These are phyloP conservation scores for Phortica okadai DNA, from an alignment of 2,888 invertebrate species.

Conservation along the genomic window DNA sequence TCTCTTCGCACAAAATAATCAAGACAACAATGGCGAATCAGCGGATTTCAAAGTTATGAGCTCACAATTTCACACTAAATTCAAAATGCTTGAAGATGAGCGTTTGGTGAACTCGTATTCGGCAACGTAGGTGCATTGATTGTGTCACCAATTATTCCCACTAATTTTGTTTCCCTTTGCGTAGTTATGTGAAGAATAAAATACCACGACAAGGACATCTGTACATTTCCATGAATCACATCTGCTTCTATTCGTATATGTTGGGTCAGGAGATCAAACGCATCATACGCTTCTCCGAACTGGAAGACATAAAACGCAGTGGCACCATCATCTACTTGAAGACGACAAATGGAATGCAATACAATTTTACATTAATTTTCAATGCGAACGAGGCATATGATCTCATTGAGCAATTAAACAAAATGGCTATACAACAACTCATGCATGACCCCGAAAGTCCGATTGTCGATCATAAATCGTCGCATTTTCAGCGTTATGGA, in stretches of 20 bases:
- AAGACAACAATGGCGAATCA: conserved; percentile 73
- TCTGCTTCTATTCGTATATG: conserved; percentile 97
- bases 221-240: conserved; percentile 96
- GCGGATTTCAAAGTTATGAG: conserved; percentile 85
- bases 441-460: conserved; percentile 91
- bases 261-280: conserved; percentile 93
- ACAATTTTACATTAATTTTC: conserved; percentile 94
- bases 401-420: conserved; percentile 95
- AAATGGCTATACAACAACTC: conserved; percentile 95
- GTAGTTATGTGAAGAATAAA: conserved; percentile 93
- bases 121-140: conserved; percentile 83
- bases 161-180: background rate
- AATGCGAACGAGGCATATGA: conserved; percentile 92
- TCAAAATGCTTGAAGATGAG: conserved; percentile 94
- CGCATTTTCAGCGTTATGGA: conserved; percentile 87
- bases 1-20: conserved; percentile 85
- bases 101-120: conserved; percentile 96
- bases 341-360: conserved; percentile 88
- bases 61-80: conserved; percentile 90
- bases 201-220: conserved; percentile 98
- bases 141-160: background rate
- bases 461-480: conserved; percentile 91
- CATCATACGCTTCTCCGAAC: conserved; percentile 86
- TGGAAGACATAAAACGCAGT: conserved; percentile 86
- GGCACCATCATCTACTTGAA: conserved; percentile 89